Evolutionary conservation across 2,113 vertebrate genomes (phyloP).

Genomic region (Engystomops pustulosus): DNA sequence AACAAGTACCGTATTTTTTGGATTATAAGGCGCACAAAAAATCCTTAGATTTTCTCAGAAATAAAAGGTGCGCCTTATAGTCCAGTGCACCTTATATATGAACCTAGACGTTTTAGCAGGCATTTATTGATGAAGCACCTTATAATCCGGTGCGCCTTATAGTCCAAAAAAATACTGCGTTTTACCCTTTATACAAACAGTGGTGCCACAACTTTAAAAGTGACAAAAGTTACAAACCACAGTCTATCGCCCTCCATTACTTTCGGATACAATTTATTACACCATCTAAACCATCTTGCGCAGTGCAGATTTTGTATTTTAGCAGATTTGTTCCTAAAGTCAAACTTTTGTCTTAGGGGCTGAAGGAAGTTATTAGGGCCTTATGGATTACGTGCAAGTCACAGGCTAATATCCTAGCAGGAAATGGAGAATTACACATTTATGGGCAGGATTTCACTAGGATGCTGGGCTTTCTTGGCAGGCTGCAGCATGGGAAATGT

Average conservation of each 20-base stretch:
- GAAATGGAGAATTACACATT: slow-evolving; percentile 45
- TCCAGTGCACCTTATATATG: too few species aligned
- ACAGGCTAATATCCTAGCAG: slow-evolving; percentile 3
- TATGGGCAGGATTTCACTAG: slow-evolving; percentile 32
- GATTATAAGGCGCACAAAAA: too few species aligned
- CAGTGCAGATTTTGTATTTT: background rate
- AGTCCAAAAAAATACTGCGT: too few species aligned
- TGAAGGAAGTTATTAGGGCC: slow-evolving; percentile 10
- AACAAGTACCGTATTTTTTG: too few species aligned
- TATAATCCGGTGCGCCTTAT: too few species aligned
- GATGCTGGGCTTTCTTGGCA: slow-evolving; percentile 24
- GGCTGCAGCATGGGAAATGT: slow-evolving; percentile 34
- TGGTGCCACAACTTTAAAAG: too few species aligned
- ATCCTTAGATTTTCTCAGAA: too few species aligned
- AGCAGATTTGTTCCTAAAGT: background rate
- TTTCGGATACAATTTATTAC: background rate
- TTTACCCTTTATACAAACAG: too few species aligned
- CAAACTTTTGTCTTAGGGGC: slow-evolving; percentile 9
- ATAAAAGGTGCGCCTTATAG: too few species aligned
- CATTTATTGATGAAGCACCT: too few species aligned
- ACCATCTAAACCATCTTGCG: background rate
- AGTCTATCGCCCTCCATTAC: background rate
- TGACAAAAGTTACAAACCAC: too few species aligned
- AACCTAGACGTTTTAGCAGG: too few species aligned
- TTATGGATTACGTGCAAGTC: slow-evolving; percentile 29